These are phyloP conservation scores for Tyrannus savana DNA, from an alignment of 2,113 vertebrate species.

Conservation along the genomic window DNA sequence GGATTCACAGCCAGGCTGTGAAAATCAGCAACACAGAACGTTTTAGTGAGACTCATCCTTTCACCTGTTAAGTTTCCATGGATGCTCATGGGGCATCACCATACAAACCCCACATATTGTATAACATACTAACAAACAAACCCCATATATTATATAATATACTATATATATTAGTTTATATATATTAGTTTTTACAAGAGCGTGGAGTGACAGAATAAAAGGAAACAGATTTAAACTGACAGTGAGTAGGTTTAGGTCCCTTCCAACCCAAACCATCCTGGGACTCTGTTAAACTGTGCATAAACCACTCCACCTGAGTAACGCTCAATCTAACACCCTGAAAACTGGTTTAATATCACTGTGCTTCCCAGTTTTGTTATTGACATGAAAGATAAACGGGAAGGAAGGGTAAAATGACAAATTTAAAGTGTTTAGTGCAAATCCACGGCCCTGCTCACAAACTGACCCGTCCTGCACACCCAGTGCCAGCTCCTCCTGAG, in stretches of 20 bases:
- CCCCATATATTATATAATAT: too few relatives aligned
- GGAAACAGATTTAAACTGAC: neutral
- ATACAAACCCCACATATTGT: too few relatives aligned
- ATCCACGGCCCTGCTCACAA: accelerated
- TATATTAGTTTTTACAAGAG: neutral
- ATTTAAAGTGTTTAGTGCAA: neutral
- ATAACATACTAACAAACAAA: too few relatives aligned
- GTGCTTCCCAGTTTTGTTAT: neutral
- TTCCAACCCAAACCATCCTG: neutral
- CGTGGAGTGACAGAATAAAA: neutral
- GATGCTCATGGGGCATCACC: accelerated
- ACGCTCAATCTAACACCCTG: neutral
- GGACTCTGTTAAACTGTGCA: neutral
- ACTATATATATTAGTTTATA: neutral
- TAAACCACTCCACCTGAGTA: neutral
- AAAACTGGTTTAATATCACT: neutral
- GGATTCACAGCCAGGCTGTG: neutral
- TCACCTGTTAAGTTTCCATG: neutral
- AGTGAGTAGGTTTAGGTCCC: neutral
- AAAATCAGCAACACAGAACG: neutral
- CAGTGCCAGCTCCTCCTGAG: neutral
- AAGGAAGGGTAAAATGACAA: neutral
- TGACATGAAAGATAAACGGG: accelerated
- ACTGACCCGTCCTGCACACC: accelerated
- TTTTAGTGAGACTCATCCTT: neutral